Evolutionary conservation across 2,888 invertebrate species (phyloP), one percentile per base, ranked within the genome.

Genomic region (Elaeidobius kamerunicus): DNA sequence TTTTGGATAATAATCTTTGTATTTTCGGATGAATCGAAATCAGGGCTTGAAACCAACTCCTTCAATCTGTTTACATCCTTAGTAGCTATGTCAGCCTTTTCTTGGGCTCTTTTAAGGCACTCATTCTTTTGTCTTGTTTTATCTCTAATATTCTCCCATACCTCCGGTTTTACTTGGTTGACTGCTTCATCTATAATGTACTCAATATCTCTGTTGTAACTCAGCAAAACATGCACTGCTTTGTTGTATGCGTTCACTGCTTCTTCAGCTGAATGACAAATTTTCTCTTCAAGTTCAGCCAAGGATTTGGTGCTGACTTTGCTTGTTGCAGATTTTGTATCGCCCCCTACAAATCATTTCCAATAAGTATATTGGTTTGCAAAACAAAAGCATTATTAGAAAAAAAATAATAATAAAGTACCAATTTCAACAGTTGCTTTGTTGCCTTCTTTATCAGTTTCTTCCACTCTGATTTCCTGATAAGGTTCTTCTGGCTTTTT

Each of bases 161-260:
- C 65, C 14, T 76, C 75, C 12, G 75, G 76, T 58, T 83, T 82
- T 12, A 82, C 66, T 40, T 80, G 77, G n/a, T 81, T 81, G 0
- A 82, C 67, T 0, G 83, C 78, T 7, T 78, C 71, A 62, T 86
- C 86, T 9, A 86, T 78, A 20, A 86, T 68, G 18, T 72, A 69
- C 34, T 77, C 75, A 27, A 81, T 76, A 39, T 78, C 77, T 58
- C 72, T 72, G 57, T 77, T 82, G 57, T 82, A 84, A 6, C 76
- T 76, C 53, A 76, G 74, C 32, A 85, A 75, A 32, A 79, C 75
- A 45, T 75, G 73, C 1, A 81, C 75, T 0, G 88, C 88, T 56
- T 76, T 72, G 54, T 81, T 81, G 65, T 82, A 89, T 52, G 82
- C 81, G 63, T 83, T 78, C 4, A 88, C 77, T 1, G 88, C 87